Base-by-base conservation (phyloP, 2,888 invertebrate species). In the Drosophila formosana region DNA sequence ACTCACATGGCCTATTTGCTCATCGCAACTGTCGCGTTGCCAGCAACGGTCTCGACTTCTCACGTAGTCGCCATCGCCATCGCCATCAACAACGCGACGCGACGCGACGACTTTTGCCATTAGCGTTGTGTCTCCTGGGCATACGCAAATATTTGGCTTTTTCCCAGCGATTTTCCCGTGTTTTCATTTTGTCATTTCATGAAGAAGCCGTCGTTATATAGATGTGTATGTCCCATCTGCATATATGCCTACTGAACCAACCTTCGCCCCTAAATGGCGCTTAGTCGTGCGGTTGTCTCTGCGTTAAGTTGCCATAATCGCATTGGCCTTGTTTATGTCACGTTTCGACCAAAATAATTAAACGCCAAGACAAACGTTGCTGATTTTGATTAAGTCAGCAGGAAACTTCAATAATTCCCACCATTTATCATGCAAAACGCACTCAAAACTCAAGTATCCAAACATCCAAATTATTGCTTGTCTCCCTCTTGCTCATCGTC, bases 161-260 rank as follows among this genome's bases (percentile, higher is more conserved):
- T 70, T 61, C 72, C 60, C 61, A 52, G 64, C 70, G 66, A 84
- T 77, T 83, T 81, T 66, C 71, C 66, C 73, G 66, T 77, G 83
- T 86, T 86, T 82, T 74, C 62, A 77, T 80, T 86, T 73, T 79
- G 80, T 72, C 88, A 79, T 87, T 82, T 80, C 75, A 81, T 81
- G 75, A 87, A 70, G 62, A 79, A 80, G 61, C 71, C 61, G 62
- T 46, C 50, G 47, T 50, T 39, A 43, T 60, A 69, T 37, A 37
- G 52, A 65, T 62, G 32, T 46, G 30, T 52, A 23, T 60, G 55
- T 18, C 18, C 39, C 51, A 53, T 61, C 66, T 71, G 32, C 72
- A 65, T 60, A 56, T 55, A 51, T 23, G 43, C 39, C 49, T 37
- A 6, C 53, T 32, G 4, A 0, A 8, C 34, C 1, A 6, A 9